These are phyloP conservation scores for Phylloscopus trochilus DNA, from an alignment of 2,113 vertebrate genomes.

Conservation along the genomic window DNA sequence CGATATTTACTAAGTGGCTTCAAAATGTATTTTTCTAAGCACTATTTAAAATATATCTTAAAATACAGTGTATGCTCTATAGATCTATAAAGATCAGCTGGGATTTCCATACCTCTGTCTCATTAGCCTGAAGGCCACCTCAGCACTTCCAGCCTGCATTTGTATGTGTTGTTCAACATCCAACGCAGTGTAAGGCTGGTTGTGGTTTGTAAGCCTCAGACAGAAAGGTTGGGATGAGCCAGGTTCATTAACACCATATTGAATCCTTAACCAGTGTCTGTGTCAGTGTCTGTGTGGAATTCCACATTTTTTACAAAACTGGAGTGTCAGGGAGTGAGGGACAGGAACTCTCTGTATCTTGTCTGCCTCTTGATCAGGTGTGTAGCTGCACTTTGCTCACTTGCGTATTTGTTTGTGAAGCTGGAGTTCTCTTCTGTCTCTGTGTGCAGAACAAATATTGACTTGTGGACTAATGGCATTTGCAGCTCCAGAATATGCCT, in stretches of 20 bases:
- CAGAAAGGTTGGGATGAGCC: not conserved
- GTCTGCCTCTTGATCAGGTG: not conserved
- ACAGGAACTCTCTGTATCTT: not conserved
- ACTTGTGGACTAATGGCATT: constrained; percentile 34
- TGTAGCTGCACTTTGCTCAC: not conserved
- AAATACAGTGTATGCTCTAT: too few relatives aligned
- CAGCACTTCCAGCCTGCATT: not conserved
- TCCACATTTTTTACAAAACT: not conserved
- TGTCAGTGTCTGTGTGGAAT: rapidly evolving
- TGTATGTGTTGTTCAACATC: not conserved
- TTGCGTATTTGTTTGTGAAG: not conserved
- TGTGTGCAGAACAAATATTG: constrained; percentile 61
- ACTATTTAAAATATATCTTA: too few relatives aligned
- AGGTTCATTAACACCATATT: not conserved
- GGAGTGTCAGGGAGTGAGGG: rapidly evolving
- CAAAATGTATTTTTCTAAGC: too few relatives aligned
- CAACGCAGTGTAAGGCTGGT: not conserved
- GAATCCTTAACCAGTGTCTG: not conserved
- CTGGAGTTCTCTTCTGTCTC: not conserved
- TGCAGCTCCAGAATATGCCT: not conserved
- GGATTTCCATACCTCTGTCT: too few relatives aligned
- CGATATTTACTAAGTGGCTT: too few relatives aligned
- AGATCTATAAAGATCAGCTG: too few relatives aligned
- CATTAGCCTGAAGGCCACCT: not conserved
- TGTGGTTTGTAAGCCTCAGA: not conserved